Percentiles rank a stretch among this genome's conserved stretches.
Evolutionary conservation across 2,888 invertebrate species (phyloP).

Genomic region (Acleris literana): DNA sequence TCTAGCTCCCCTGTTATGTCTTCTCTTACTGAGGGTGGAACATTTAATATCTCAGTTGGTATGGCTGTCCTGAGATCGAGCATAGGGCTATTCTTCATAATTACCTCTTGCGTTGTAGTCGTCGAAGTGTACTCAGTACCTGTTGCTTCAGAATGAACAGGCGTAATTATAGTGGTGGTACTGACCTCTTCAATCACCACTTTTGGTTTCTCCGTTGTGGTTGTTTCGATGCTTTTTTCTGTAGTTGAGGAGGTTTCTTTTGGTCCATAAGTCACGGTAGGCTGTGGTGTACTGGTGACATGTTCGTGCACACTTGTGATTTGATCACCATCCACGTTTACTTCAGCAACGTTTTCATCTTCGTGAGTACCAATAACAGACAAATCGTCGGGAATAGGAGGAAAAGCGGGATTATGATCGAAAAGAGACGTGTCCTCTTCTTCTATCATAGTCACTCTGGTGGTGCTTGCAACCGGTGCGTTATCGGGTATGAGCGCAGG

Average conservation of each 20-base stretch:
- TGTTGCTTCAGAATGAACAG: slow-evolving; percentile 47
- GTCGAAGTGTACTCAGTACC: slow-evolving; percentile 44
- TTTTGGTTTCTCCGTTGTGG: slow-evolving; percentile 38
- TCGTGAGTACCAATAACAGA: slow-evolving; percentile 70
- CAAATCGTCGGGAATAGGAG: slow-evolving; percentile 75
- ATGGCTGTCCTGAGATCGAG: slow-evolving; percentile 71
- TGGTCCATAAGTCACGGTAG: slow-evolving; percentile 46
- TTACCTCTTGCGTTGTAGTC: slow-evolving; percentile 46
- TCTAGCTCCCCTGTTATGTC: slow-evolving; percentile 56
- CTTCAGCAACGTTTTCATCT: slow-evolving; percentile 69
- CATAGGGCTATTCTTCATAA: slow-evolving; percentile 60
- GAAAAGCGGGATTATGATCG: slow-evolving; percentile 77
- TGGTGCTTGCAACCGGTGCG: slow-evolving; percentile 52
- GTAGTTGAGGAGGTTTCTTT: slow-evolving; percentile 49
- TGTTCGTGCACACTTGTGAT: slow-evolving; percentile 51
- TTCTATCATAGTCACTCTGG: slow-evolving; percentile 65
- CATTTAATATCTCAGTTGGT: slow-evolving; percentile 65
- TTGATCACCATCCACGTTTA: slow-evolving; percentile 59
- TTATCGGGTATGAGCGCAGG: slow-evolving; percentile 49
- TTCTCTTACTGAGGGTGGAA: slow-evolving; percentile 58
- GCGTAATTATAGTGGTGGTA: slow-evolving; percentile 37
- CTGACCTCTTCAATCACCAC: slow-evolving; percentile 1
- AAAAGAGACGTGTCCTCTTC: slow-evolving; percentile 66
- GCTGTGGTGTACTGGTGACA: slow-evolving; percentile 48
- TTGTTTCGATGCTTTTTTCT: slow-evolving; percentile 48